phyloP scores from a whole-genome alignment of 2,113 vertebrate genomes.

The Psittacara wagleri region DNA sequence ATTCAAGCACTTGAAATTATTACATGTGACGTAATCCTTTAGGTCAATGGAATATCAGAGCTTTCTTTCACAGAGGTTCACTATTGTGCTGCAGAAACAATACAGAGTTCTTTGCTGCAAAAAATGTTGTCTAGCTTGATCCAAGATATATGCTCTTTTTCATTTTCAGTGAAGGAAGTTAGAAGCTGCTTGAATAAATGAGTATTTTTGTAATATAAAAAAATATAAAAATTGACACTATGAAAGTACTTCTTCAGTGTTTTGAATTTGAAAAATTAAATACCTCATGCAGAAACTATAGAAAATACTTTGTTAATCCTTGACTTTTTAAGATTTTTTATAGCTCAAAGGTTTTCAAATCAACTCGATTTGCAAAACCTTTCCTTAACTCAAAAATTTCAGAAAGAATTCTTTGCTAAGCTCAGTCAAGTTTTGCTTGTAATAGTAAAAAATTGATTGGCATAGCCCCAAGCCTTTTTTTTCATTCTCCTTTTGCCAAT shows the following conservation, averaged over 20 bases:
- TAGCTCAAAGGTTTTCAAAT: not conserved
- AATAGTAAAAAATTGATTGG: not conserved
- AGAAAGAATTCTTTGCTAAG: not conserved
- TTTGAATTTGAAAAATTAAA: not conserved
- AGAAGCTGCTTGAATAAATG: not conserved
- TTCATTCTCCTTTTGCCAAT: not conserved
- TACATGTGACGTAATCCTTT: not conserved
- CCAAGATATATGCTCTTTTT: not conserved
- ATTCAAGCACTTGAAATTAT: not conserved
- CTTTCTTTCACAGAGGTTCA: not conserved
- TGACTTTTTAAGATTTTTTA: not conserved
- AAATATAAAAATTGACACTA: not conserved
- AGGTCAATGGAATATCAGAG: not conserved
- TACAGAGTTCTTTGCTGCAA: not conserved
- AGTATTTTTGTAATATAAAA: not conserved
- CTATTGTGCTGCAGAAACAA: not conserved
- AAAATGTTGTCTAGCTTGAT: not conserved
- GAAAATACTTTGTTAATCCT: not conserved
- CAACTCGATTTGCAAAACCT: not conserved
- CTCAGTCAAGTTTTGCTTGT: not conserved
- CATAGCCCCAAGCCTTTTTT: not conserved
- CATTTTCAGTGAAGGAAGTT: not conserved
- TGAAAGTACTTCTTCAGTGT: not conserved
- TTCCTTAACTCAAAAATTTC: not conserved
- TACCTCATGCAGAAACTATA: not conserved